Evolutionary conservation across 2,113 vertebrate genomes (phyloP).

Genomic region (Peromyscus californicus): DNA sequence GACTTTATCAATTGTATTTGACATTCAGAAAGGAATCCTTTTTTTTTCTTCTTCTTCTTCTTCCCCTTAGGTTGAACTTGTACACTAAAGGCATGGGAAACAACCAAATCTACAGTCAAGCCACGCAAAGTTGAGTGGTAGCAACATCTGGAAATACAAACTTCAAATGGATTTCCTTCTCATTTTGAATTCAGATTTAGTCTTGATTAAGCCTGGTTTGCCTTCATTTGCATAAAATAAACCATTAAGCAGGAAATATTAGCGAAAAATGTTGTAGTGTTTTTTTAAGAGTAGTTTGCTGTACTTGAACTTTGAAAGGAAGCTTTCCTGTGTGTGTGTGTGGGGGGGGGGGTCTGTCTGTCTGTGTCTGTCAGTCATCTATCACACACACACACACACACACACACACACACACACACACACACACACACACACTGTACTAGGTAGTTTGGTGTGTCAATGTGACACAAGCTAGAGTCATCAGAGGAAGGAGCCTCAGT

Average conservation of each 20-base stretch:
- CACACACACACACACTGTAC: neutral
- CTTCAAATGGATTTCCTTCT: constrained; percentile 20
- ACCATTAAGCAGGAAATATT: constrained; percentile 28
- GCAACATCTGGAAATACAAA: constrained; percentile 38
- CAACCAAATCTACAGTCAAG: neutral
- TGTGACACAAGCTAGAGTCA: neutral
- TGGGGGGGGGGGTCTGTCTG: too few species aligned
- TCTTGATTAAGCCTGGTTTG: constrained; percentile 38
- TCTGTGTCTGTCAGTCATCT: neutral
- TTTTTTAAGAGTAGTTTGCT: constrained; percentile 32
- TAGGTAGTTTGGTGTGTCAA: neutral
- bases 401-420: neutral
- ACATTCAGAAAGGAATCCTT: neutral
- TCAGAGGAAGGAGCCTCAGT: neutral
- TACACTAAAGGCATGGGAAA: constrained; percentile 8
- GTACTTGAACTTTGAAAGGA: constrained; percentile 22
- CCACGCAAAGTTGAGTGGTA: neutral
- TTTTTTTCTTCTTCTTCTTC: neutral
- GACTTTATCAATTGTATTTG: neutral
- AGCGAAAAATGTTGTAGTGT: neutral
- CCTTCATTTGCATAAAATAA: constrained; percentile 33
- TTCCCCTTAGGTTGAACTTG: neutral
- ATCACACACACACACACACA: neutral
- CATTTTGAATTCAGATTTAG: constrained; percentile 7
- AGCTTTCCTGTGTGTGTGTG: neutral